Evolutionary conservation across 1,140 invertebrate species (phyloP).

Genomic region (Danaus melanippus): DNA sequence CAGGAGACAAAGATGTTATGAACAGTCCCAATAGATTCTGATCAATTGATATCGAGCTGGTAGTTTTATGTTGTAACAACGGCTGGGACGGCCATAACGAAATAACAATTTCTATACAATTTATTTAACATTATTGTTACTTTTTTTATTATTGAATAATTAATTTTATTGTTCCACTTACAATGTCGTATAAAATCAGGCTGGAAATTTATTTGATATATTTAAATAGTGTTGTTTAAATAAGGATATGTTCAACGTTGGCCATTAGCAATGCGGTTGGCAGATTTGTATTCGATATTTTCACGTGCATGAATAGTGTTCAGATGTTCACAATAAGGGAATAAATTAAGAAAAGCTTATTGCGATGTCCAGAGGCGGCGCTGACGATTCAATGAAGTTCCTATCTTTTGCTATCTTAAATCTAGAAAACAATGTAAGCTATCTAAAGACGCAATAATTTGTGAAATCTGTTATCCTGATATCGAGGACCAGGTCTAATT

Average conservation of each 20-base stretch:
- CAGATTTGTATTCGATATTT: conserved; percentile 7
- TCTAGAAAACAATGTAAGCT: conserved; percentile 14
- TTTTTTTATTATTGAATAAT: no score
- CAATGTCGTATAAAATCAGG: no score
- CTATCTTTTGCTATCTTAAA: conserved; percentile 9
- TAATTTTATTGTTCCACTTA: no score
- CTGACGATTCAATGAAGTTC: conserved; percentile 36
- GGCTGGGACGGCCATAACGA: not conserved
- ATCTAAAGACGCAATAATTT: conserved; percentile 6
- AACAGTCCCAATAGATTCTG: conserved; percentile 1
- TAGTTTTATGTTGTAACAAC: conserved; percentile 10
- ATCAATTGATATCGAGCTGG: conserved; percentile 18
- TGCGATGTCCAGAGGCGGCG: conserved; percentile 21
- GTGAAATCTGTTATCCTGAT: conserved; percentile 8
- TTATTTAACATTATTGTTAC: no score
- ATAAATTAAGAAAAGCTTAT: conserved; percentile 37
- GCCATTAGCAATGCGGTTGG: not conserved
- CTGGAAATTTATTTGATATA: no score
- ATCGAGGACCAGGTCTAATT: not conserved
- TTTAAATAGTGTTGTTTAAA: no score
- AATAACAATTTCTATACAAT: no score
- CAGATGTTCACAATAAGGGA: conserved; percentile 32
- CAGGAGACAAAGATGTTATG: conserved; percentile 19
- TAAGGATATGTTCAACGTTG: no score
- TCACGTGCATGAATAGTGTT: conserved; percentile 5